Conservation (phyloP, 2,888 invertebrate genomes). For the Agrotis exclamationis region DNA sequence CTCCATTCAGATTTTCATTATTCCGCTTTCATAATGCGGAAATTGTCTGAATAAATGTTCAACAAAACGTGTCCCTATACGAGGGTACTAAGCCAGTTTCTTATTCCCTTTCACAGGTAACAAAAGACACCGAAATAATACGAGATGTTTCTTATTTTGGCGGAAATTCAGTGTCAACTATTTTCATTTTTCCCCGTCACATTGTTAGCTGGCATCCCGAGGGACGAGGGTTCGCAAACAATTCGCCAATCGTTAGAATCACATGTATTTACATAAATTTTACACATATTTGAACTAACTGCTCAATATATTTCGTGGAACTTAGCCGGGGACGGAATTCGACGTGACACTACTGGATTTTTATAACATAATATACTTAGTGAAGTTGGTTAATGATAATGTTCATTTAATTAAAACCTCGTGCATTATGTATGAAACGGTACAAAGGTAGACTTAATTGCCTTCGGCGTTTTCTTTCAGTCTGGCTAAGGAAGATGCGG, state of each 20-base stretch:
- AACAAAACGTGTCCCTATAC: slow-evolving; percentile 23
- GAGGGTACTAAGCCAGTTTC: slow-evolving; percentile 28
- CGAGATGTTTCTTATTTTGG: slow-evolving; percentile 54
- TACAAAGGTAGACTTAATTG: too few relatives aligned
- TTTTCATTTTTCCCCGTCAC: slow-evolving; percentile 66
- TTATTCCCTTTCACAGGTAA: slow-evolving; percentile 42
- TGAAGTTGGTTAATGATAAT: background rate
- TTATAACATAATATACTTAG: background rate
- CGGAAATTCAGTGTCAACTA: slow-evolving; percentile 64
- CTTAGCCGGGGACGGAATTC: background rate
- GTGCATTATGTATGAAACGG: too few relatives aligned
- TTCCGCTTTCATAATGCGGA: slow-evolving; percentile 14
- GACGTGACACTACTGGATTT: background rate
- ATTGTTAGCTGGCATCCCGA: slow-evolving; percentile 56
- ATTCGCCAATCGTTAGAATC: slow-evolving; percentile 65
- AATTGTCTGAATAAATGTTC: slow-evolving; percentile 32
- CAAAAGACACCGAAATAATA: slow-evolving; percentile 55
- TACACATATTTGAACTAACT: slow-evolving; percentile 63
- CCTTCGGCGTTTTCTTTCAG: too few relatives aligned
- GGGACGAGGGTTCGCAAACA: slow-evolving; percentile 61
- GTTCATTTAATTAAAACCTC: background rate
- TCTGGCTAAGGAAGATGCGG: too few relatives aligned
- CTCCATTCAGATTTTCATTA: background rate
- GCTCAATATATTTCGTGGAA: slow-evolving; percentile 51
- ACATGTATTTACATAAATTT: slow-evolving; percentile 65